phyloP scores from a whole-genome alignment of 2,888 invertebrate species.

The Ischnus inquisitorius region DNA sequence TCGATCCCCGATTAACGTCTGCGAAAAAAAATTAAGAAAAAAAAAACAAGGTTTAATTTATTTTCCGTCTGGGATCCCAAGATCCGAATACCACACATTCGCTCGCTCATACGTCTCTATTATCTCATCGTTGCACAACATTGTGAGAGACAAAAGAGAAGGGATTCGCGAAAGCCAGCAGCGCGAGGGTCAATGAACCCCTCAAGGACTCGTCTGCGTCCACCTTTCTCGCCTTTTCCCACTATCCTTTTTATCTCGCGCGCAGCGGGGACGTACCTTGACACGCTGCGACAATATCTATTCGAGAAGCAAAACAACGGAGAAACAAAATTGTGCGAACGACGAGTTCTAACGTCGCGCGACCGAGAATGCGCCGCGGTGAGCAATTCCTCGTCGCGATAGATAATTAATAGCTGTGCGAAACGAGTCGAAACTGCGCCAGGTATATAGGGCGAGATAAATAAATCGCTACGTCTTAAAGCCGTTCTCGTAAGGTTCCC shows the following conservation, averaged over 20 bases:
- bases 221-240: slow-evolving; percentile 32
- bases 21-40: neutral
- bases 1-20: neutral
- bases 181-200: slow-evolving; percentile 34
- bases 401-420: neutral
- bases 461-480: neutral
- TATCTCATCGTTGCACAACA: slow-evolving; percentile 45
- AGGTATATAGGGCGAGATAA: neutral
- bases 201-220: slow-evolving; percentile 31
- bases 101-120: slow-evolving; percentile 19
- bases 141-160: slow-evolving; percentile 36
- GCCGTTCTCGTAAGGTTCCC: slow-evolving; percentile 3
- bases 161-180: slow-evolving; percentile 1
- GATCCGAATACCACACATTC: slow-evolving; percentile 16
- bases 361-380: too few species aligned
- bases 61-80: slow-evolving; percentile 23
- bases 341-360: too few species aligned
- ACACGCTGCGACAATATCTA: neutral
- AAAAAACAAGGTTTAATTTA: slow-evolving; percentile 11
- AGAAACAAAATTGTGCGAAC: neutral
- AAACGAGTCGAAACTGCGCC: neutral
- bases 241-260: neutral
- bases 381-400: neutral
- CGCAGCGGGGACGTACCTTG: neutral
- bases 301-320: neutral